Evolutionary conservation across 2,797 vertebrate species (phyloP).

Genomic region (Microctenopoma steveboyesi): DNA sequence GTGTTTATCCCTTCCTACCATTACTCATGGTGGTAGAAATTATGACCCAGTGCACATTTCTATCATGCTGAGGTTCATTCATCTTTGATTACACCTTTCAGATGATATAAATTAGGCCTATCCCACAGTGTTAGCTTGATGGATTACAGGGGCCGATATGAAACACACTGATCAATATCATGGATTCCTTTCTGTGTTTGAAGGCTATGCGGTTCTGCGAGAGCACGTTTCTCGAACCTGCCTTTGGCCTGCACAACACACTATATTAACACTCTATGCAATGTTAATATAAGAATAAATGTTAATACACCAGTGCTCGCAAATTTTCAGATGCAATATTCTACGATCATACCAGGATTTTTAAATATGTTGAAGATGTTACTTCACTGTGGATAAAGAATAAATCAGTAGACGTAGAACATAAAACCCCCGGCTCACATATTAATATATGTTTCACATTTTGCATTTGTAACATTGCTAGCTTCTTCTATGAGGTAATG

Average conservation of each 20-base stretch:
- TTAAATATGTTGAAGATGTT: not conserved
- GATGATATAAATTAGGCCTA: slow-evolving; percentile 84
- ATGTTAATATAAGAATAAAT: not conserved
- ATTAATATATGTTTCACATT: too few relatives aligned
- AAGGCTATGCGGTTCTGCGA: slow-evolving; percentile 68
- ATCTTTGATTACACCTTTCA: slow-evolving; percentile 86
- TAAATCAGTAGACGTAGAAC: too few relatives aligned
- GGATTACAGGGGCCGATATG: slow-evolving; percentile 78
- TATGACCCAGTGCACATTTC: slow-evolving; percentile 80
- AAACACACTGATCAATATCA: slow-evolving; percentile 84
- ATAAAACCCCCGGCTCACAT: too few relatives aligned
- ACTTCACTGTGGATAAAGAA: slow-evolving; percentile 72
- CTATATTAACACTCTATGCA: too few relatives aligned
- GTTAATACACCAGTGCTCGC: not conserved
- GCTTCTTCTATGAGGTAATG: not conserved
- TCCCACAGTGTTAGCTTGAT: slow-evolving; percentile 79
- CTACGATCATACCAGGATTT: not conserved
- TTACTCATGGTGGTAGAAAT: slow-evolving; percentile 79
- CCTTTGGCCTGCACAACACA: slow-evolving; percentile 26
- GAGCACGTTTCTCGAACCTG: slow-evolving; percentile 46
- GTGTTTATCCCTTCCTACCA: slow-evolving; percentile 66
- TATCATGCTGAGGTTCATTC: slow-evolving; percentile 80
- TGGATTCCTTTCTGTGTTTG: slow-evolving; percentile 81
- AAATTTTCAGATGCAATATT: not conserved
- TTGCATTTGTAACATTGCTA: not conserved